Percentiles rank a stretch among this genome's conserved stretches.
These are phyloP conservation scores for Prinia subflava DNA, from an alignment of 2,113 vertebrate genomes.

Conservation along the genomic window DNA sequence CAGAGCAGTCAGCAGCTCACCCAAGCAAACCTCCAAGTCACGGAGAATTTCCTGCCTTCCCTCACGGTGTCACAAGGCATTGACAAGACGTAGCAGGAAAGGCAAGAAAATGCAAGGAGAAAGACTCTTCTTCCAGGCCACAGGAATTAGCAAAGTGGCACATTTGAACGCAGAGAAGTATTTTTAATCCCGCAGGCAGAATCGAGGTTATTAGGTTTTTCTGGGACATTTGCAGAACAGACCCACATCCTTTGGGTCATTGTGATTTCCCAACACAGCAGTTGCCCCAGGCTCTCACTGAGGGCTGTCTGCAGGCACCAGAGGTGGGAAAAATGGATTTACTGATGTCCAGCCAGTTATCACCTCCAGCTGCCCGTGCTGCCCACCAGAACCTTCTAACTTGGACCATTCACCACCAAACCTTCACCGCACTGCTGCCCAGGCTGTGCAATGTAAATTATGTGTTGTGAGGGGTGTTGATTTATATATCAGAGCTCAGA, in stretches of 20 bases:
- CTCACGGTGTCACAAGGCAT: neutral
- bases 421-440: neutral
- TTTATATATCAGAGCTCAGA: neutral
- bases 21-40: neutral
- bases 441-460: neutral
- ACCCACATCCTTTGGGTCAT: neutral
- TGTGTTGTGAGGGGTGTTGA: neutral
- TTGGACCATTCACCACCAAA: neutral
- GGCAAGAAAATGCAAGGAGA: conserved; percentile 6
- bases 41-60: neutral
- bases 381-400: neutral
- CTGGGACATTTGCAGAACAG: conserved; percentile 46
- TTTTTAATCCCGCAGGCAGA: conserved; percentile 14
- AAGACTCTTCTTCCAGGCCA: neutral
- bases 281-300: neutral
- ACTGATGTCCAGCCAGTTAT: neutral
- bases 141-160: conserved; percentile 36
- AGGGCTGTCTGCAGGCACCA: neutral
- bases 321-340: neutral
- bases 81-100: neutral
- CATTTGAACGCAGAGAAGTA: neutral
- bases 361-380: neutral
- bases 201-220: conserved; percentile 49
- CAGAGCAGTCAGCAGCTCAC: neutral
- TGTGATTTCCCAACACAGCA: neutral